Evolutionary conservation across 2,113 vertebrate species (phyloP).

Genomic region (Pao palembangensis): DNA sequence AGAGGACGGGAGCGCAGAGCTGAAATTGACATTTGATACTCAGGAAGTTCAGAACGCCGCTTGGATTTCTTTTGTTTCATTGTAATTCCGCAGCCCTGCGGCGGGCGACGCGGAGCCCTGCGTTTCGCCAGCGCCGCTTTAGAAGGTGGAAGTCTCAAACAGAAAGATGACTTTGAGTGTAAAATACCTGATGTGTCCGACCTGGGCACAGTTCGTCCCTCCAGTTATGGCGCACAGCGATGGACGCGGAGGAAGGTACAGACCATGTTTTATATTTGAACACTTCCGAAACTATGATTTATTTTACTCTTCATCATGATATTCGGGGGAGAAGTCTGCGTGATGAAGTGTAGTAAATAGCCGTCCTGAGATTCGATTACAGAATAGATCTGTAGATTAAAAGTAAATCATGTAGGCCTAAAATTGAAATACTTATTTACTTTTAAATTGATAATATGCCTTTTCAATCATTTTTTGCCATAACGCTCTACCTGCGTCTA

Average conservation of each 20-base stretch:
- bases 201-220: constrained; percentile 22
- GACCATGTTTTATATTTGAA: constrained; percentile 2
- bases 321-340: background rate
- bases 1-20: constrained; percentile 49
- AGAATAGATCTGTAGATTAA: too few relatives aligned
- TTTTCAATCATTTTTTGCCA: too few relatives aligned
- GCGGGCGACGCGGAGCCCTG: constrained; percentile 33
- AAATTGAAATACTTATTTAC: too few relatives aligned
- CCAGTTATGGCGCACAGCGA: constrained; percentile 38
- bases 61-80: constrained; percentile 81
- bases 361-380: too few relatives aligned
- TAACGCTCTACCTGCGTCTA: constrained; percentile 44
- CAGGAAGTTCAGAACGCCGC: constrained; percentile 81
- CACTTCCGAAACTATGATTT: background rate
- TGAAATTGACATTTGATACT: constrained; percentile 80
- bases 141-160: background rate
- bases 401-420: too few relatives aligned
- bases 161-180: constrained; percentile 5
- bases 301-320: background rate
- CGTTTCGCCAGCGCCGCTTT: constrained; percentile 19
- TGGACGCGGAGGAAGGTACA: constrained; percentile 53
- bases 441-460: too few relatives aligned
- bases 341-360: too few relatives aligned
- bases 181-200: constrained; percentile 19
- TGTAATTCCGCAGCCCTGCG: constrained; percentile 68